Evolutionary conservation across 2,888 invertebrate species (phyloP), one percentile per base, ranked within the genome.

Genomic region (Stenodema calcarata): DNA sequence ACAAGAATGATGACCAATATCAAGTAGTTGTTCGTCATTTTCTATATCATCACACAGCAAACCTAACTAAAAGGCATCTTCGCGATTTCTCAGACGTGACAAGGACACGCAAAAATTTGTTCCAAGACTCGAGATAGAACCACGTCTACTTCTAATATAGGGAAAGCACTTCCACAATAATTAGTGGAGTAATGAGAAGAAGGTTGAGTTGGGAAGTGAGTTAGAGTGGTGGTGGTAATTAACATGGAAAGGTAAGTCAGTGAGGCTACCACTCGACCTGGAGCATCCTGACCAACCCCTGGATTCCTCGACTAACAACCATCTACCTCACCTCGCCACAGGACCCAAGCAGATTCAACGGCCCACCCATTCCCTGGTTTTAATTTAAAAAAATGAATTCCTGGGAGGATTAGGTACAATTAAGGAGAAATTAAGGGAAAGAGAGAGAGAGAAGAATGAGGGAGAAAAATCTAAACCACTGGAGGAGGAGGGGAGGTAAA

Each of bases 321-420:
- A 50, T n/a, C 50, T 50, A 1, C n/a, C 62, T 23, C 23, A 35
- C 62, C n/a, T 9, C 62, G 0, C 23, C 0, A 6, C 62, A 0
- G 23, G 18, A 62, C 18, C 23, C 23, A 9, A 11, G 23, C 11
- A n/a, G 62, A 9, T 62, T 27, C 62, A 7, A 2, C 62, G 62
- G 18, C 23, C 62, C 75, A 14, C 41, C 18, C 35, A 11, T 35
- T 2, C 35, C 41, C n/a, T 27, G 78, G 78, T 42, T 78, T 78
- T 78, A 78, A 78, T 78, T n/a, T 78, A 78, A 78, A 78, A 69
- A 78, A 78, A 78, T 78, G 78, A 78, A 78, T 78, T 78, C 44
- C 78, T 23, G 44, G 44, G 23, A 44, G 78, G 78, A 78, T 78
- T 44, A 44, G 78, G 44, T 78, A 78, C 78, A 78, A 78, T 78